Evolutionary conservation across 2,888 invertebrate species (phyloP).

Genomic region (Oxyscelio sp.): DNA sequence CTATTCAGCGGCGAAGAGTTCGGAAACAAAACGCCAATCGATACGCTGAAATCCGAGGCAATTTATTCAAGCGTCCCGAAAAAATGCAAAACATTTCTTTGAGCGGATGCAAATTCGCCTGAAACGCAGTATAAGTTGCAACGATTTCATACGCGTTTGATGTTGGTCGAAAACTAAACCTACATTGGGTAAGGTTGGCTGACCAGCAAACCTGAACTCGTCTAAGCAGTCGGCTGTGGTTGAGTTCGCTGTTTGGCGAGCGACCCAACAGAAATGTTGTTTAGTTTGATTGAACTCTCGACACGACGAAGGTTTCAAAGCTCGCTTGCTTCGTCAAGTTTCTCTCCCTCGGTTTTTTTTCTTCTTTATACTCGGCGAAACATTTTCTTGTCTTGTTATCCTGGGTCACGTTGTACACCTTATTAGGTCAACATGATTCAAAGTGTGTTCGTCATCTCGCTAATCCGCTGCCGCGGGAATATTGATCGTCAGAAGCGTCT

Average conservation of each 20-base stretch:
- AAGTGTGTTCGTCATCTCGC: conserved; percentile 46
- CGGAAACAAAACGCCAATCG: not conserved
- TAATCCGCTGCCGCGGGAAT: conserved; percentile 32
- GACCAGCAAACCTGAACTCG: conserved; percentile 79
- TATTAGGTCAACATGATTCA: conserved; percentile 52
- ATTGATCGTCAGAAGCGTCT: conserved; percentile 42
- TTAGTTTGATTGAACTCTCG: conserved; percentile 86
- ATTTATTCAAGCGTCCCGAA: conserved; percentile 3
- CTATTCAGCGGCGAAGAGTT: not conserved
- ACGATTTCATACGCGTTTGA: conserved; percentile 86
- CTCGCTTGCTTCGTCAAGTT: conserved; percentile 66
- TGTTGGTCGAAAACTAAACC: conserved; percentile 85
- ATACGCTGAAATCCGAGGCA: not conserved
- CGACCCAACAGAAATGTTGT: conserved; percentile 86
- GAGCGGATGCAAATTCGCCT: conserved; percentile 15
- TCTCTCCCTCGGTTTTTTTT: conserved; percentile 35
- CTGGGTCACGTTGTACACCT: conserved; percentile 12
- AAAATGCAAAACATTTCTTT: conserved; percentile 49
- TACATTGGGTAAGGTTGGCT: conserved; percentile 82
- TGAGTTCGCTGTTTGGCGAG: conserved; percentile 83
- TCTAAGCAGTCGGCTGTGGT: conserved; percentile 77
- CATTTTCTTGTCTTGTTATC: conserved; percentile 3
- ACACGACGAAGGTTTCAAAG: conserved; percentile 78
- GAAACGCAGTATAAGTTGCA: conserved; percentile 66
- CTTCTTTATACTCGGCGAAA: conserved; percentile 23